Evolutionary conservation across 1,140 invertebrate species (phyloP), one percentile per base, ranked within the genome.

Genomic region (Brachystomella parvula): DNA sequence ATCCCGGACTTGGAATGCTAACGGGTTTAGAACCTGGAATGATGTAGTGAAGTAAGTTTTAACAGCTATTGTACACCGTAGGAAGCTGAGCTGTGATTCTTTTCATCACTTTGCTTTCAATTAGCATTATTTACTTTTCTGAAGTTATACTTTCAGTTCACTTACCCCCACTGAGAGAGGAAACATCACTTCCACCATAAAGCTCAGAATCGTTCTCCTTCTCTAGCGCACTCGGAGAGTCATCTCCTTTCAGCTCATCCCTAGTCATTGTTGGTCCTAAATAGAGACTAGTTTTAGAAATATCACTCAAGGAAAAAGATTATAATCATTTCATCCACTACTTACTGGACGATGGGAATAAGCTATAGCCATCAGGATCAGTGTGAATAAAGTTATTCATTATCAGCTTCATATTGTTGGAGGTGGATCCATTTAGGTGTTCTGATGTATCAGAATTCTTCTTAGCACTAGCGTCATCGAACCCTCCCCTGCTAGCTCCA

Each of bases 151-250:
- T 47, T 53, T 19, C 30, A 32, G 19, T 0, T 17, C 2, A 47
- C 39, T 44, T 60, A 65, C 64, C 56, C 47, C 30, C 26, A n/a
- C 30, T 30, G 2, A 65, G n/a, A 49, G 61, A 33, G 19, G 57
- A 28, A 3, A 56, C 12, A 60, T 29, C 58, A 62, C 64, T 67
- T 59, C 64, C 61, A 61, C 64, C 47, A 63, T 64, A 69, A 47
- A 57, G 56, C 61, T 69, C 65, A 21, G 65, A 28, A 28, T 72
- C 71, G 28, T 56, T 64, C 24, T 72, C 71, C 47, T 69, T 69
- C 35, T 72, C 71, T 67, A 66, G 47, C 30, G 65, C 65, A 47
- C 58, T 69, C 35, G 71, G 71, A 19, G 71, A 72, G 64, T 72
- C 71, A 47, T 69, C 68, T 47, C 68, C 49, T 49, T 68, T 72